Percentiles rank a stretch among this genome's conserved stretches.
Conservation (phyloP, 2,888 invertebrate species). For the Augochlorella aurata region DNA sequence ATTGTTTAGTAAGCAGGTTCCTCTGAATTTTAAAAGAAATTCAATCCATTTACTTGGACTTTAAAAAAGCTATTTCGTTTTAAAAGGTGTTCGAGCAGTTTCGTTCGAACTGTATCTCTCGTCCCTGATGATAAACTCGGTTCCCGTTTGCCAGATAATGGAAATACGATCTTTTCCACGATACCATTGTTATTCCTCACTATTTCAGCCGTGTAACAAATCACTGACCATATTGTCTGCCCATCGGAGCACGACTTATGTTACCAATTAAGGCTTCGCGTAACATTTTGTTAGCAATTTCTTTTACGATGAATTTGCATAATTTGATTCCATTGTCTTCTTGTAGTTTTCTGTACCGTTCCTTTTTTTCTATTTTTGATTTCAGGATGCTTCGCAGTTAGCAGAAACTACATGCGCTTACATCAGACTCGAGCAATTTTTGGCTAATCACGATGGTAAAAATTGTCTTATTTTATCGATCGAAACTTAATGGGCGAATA, state of each 20-base stretch:
- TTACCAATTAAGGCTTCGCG: not conserved
- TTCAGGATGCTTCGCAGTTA: not conserved
- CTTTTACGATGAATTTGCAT: not conserved
- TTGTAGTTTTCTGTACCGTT: no score
- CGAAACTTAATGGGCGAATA: not conserved
- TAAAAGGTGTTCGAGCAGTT: no score
- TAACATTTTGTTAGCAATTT: not conserved
- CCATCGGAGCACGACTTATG: constrained; percentile 5
- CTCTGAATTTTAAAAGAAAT: no score
- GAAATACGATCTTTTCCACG: not conserved
- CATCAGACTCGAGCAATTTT: no score
- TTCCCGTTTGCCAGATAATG: not conserved
- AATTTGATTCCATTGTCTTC: no score
- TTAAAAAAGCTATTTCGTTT: no score
- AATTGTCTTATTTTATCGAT: not conserved
- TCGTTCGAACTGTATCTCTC: not conserved
- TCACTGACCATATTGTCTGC: not conserved
- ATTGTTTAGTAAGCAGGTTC: no score
- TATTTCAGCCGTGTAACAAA: not conserved
- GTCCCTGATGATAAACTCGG: not conserved
- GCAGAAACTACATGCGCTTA: not conserved
- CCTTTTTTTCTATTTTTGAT: not conserved
- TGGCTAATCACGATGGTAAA: not conserved
- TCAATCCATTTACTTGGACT: no score
- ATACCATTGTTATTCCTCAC: not conserved